These are phyloP conservation scores for Smithornis capensis DNA, from an alignment of 2,113 vertebrate genomes.

Conservation along the genomic window DNA sequence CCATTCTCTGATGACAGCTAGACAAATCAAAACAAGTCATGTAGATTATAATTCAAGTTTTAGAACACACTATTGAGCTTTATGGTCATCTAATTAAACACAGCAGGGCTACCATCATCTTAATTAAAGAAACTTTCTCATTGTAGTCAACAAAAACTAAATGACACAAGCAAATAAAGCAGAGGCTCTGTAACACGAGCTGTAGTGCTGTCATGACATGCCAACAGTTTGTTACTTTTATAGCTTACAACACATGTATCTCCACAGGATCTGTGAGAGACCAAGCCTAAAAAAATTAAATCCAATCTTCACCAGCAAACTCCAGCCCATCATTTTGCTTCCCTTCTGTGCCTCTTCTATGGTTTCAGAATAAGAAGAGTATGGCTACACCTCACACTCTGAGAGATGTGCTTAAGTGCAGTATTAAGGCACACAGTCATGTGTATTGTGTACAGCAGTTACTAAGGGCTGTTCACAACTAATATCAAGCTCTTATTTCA, in stretches of 20 bases:
- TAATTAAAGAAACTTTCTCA: slow-evolving; percentile 37
- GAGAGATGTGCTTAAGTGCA: background rate
- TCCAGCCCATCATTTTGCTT: background rate
- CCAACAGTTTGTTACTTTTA: background rate
- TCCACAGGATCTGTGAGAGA: background rate
- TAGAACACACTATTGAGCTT: background rate
- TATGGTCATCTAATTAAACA: slow-evolving; percentile 41
- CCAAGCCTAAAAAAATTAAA: background rate
- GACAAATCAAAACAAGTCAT: slow-evolving; percentile 36
- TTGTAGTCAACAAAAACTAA: background rate
- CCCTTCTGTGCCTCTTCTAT: background rate
- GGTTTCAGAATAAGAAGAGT: background rate
- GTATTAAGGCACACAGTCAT: background rate
- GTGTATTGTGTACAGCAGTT: background rate
- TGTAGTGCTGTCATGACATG: background rate
- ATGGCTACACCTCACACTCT: rapidly evolving
- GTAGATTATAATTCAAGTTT: slow-evolving; percentile 26
- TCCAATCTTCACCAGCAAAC: background rate
- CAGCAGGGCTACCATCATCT: background rate
- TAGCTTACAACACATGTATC: background rate
- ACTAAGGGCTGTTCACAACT: background rate
- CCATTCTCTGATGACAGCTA: slow-evolving; percentile 24
- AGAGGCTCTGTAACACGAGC: background rate
- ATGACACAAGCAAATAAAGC: background rate
- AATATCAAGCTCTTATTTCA: background rate